Percentiles rank a stretch among this genome's conserved stretches.
Conservation (phyloP, 23 tunicate genomes). For the Botrylloides violaceus region DNA sequence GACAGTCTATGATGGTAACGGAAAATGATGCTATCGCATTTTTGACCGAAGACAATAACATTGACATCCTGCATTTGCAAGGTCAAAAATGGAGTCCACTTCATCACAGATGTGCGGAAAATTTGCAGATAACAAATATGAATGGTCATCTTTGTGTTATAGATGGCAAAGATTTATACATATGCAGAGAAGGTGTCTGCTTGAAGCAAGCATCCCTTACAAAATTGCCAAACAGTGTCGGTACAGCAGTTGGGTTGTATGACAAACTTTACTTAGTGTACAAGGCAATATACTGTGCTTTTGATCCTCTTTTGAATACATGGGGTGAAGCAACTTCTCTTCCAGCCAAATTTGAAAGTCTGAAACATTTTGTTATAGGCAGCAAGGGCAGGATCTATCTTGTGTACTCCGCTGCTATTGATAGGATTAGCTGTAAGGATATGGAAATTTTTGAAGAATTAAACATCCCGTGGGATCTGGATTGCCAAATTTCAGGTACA, state of each 20-base stretch:
- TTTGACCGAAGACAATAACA: not conserved
- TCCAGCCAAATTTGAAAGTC: not conserved
- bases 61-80: not conserved
- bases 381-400: not conserved
- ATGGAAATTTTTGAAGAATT: not conserved
- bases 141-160: not conserved
- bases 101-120: not conserved
- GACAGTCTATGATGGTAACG: not conserved
- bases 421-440: not conserved
- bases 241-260: not conserved
- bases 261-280: not conserved
- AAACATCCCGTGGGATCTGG: not conserved
- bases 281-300: not conserved
- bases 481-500: not conserved
- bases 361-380: not conserved
- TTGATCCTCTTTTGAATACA: not conserved
- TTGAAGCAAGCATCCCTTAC: not conserved
- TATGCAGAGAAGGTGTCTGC: not conserved
- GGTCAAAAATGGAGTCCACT: not conserved
- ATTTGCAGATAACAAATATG: not conserved
- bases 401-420: not conserved
- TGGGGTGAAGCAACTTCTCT: not conserved
- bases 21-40: not conserved
- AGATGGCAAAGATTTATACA: not conserved
- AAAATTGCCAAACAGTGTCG: not conserved